Conservation (phyloP, 2,888 invertebrate species). For the Spilarctia lutea region DNA sequence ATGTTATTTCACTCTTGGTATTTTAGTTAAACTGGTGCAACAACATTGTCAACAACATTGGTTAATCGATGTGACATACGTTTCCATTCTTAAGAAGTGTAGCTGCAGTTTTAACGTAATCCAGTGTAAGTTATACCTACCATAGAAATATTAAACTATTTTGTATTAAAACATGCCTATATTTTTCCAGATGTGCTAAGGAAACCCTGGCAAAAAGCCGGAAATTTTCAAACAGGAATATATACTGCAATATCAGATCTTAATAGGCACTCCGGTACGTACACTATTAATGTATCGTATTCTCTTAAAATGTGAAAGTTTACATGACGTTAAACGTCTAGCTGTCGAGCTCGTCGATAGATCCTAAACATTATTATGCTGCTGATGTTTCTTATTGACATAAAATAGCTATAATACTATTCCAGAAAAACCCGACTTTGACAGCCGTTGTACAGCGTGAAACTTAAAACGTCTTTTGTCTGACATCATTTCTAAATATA, state of each 20-base stretch:
- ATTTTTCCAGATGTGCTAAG: neutral
- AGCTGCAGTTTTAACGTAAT: too few species aligned
- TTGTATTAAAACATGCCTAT: too few species aligned
- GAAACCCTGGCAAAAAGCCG: neutral
- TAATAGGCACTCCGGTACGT: neutral
- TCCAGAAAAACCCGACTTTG: slow-evolving; percentile 43
- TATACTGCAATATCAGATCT: neutral
- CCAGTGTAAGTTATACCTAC: too few species aligned
- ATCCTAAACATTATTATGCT: slow-evolving; percentile 10
- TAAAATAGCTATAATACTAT: slow-evolving; percentile 17
- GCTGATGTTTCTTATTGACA: slow-evolving; percentile 5
- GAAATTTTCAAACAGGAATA: neutral
- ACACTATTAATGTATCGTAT: neutral
- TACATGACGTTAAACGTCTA: neutral
- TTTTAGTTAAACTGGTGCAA: too few species aligned
- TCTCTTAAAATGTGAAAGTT: neutral
- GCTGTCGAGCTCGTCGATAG: neutral
- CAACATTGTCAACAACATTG: neutral
- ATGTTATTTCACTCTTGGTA: too few species aligned
- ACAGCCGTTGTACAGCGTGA: slow-evolving; percentile 29
- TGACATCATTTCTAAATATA: slow-evolving; percentile 50
- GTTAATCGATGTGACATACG: neutral
- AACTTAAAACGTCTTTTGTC: slow-evolving; percentile 30
- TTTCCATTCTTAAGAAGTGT: neutral
- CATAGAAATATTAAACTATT: neutral